Base-by-base conservation (phyloP, 2,888 invertebrate species). In the Lasioglossum morio region DNA sequence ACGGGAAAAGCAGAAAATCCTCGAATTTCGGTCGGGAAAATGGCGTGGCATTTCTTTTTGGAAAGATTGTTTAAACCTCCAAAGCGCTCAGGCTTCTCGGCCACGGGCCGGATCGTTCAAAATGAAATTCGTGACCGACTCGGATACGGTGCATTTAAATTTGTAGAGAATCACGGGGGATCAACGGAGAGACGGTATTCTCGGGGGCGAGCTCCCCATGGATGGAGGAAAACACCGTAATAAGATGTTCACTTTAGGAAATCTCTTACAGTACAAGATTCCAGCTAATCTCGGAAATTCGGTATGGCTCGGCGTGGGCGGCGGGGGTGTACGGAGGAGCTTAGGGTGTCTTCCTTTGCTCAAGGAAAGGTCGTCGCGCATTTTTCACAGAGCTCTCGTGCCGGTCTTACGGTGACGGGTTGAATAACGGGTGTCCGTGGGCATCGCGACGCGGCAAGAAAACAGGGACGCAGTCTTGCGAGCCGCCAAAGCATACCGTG, bases 361-460 rank as follows among this genome's bases (percentile, higher is more conserved):
- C 69, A 48, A 74, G 66, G 60, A 77, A 74, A 77, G 43, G 74
- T 86, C 81, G 75, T 81, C 57, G 77, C 53, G 43, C 81, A 72
- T 86, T 81, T 81, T 86, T 86, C 81, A 72, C 87, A 27, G 72
- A 69, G 86, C 72, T 63, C 37, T 66, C 66, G 63, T 40, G 73
- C 8, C 66, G 75, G 72, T 76, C 74, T 72, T 79, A 57, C 72
- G 48, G 48, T 16, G 27, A 77, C 37, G 75, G 30, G 40, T 85
- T 85, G 86, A 86, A 86, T 86, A 86, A 86, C 86, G 77, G 81
- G 81, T 66, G 76, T 80, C 77, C 60, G 76, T 60, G 77, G 40
- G 37, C 53, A 57, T 83, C 79, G 66, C 37, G 66, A 48, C 27
- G 72, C 43, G 63, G 72, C 43, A 53, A 87, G 75, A 53, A 69